These are phyloP conservation scores for Barypeithes pellucidus DNA, from an alignment of 2,888 invertebrate genomes.

Conservation along the genomic window DNA sequence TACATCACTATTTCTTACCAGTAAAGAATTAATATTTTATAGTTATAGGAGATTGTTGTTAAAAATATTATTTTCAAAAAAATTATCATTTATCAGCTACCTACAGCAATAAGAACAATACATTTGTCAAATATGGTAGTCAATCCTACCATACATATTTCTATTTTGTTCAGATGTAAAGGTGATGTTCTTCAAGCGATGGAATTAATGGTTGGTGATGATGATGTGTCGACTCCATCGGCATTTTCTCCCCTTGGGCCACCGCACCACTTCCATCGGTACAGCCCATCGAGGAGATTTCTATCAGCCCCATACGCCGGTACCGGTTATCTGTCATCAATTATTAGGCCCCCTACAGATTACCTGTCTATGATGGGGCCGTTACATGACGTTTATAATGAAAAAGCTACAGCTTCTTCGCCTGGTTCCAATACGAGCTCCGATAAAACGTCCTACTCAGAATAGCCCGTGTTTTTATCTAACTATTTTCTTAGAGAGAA, in stretches of 20 bases:
- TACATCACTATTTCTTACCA: too few relatives aligned
- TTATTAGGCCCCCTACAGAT: conserved; percentile 75
- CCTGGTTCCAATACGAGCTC: conserved; percentile 73
- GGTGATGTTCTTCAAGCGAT: conserved; percentile 95
- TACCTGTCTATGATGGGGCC: conserved; percentile 67
- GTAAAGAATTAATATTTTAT: too few relatives aligned
- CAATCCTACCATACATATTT: neutral
- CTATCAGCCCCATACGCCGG: conserved; percentile 88
- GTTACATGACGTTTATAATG: conserved; percentile 69
- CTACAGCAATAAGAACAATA: too few relatives aligned
- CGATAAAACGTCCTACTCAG: conserved; percentile 74
- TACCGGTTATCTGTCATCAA: conserved; percentile 87
- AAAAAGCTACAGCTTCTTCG: conserved; percentile 70
- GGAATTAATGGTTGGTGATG: conserved; percentile 85
- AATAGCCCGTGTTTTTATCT: conserved; percentile 63
- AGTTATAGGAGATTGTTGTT: too few relatives aligned
- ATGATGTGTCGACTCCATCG: conserved; percentile 71
- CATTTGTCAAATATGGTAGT: too few relatives aligned
- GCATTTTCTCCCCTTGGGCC: conserved; percentile 85
- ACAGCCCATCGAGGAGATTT: conserved; percentile 80
- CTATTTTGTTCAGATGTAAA: conserved; percentile 67
- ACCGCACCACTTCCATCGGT: conserved; percentile 73
- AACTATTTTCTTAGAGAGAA: conserved; percentile 11
- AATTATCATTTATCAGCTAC: too few relatives aligned
- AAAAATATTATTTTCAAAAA: too few relatives aligned